A percentile compares a stretch with the other conserved stretches of the same genome.
Evolutionary conservation across 2,113 vertebrate species (phyloP).

Genomic region (Cynopterus brachyotis): DNA sequence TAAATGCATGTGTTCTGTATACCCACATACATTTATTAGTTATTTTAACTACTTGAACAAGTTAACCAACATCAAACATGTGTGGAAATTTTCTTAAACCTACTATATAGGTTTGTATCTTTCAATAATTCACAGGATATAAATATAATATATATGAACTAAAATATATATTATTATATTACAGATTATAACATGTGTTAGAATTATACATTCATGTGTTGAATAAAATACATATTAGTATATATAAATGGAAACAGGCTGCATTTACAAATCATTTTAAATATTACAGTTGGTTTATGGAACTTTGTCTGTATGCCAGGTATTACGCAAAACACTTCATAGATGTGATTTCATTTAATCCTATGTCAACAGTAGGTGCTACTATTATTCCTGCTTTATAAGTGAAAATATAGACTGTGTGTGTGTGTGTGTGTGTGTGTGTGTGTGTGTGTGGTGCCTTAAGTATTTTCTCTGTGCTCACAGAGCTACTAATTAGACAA

Average conservation of each 20-base stretch:
- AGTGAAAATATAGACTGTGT: neutral
- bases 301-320: neutral
- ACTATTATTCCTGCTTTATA: neutral
- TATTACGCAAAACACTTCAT: neutral
- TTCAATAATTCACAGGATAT: neutral
- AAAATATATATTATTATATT: neutral
- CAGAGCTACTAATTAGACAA: neutral
- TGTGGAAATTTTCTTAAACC: neutral
- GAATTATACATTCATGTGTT: neutral
- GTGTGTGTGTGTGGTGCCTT: neutral
- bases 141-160: neutral
- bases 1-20: neutral
- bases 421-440: neutral
- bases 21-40: neutral
- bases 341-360: neutral
- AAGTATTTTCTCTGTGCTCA: neutral
- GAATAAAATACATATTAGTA: neutral
- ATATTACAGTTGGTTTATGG: neutral
- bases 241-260: neutral
- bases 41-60: neutral
- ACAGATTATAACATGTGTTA: neutral
- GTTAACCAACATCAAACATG: neutral
- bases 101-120: neutral
- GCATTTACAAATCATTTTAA: constrained; percentile 23
- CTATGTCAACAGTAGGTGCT: neutral